Conservation (phyloP, 2,888 invertebrate species). For the Torymus aiolomorphi region DNA sequence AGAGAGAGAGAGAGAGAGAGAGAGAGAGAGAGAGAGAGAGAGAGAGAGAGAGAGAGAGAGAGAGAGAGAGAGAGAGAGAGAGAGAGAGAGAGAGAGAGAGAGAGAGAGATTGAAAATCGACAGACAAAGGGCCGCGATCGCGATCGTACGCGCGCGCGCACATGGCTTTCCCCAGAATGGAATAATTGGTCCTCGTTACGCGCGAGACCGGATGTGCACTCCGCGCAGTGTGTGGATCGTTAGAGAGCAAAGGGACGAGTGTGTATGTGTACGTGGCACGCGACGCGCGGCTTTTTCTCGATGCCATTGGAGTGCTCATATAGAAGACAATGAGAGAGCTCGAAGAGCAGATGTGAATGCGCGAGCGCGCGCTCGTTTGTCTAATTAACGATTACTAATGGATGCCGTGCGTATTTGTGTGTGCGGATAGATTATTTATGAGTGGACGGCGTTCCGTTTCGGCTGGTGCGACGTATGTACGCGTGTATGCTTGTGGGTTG, state of each 20-base stretch:
- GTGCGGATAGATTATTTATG: too few relatives aligned
- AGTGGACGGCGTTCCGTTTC: too few relatives aligned
- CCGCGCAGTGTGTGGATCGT: slow-evolving; percentile 31
- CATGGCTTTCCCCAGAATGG: background rate
- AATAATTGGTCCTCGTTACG: slow-evolving; percentile 54
- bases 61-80: slow-evolving; percentile 41
- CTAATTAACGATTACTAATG: slow-evolving; percentile 46
- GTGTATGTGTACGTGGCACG: background rate
- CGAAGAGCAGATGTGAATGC: slow-evolving; percentile 6
- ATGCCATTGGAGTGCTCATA: background rate
- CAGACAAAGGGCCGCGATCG: slow-evolving; percentile 44
- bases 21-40: slow-evolving; percentile 42
- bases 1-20: slow-evolving; percentile 42
- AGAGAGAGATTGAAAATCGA: slow-evolving; percentile 48
- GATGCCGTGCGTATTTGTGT: background rate
- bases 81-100: slow-evolving; percentile 14
- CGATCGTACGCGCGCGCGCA: background rate
- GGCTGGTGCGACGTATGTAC: too few relatives aligned
- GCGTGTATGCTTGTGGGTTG: too few relatives aligned
- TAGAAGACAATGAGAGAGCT: background rate
- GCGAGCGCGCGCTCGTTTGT: slow-evolving; percentile 9
- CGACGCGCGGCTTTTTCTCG: slow-evolving; percentile 28
- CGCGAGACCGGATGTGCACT: slow-evolving; percentile 48
- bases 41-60: slow-evolving; percentile 42
- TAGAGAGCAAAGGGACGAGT: background rate